Conservation (phyloP, 2,888 invertebrate genomes). For the Chydorus sphaericus region DNA sequence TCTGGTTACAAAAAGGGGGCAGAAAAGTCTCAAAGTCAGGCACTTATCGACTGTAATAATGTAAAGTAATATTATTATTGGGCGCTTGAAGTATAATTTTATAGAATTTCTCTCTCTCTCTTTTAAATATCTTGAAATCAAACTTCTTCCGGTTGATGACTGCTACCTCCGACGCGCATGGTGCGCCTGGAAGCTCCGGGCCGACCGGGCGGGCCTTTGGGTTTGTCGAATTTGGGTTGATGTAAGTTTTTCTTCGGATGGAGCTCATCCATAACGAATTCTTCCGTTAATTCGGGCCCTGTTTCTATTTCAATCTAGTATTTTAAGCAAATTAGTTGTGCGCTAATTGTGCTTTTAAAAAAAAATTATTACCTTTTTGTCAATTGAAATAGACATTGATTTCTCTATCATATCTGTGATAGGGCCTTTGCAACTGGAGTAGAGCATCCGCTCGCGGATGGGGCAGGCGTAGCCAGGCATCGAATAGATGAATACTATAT, state of each 20-base stretch:
- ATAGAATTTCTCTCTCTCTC: too few species aligned
- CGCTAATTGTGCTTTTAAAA: neutral
- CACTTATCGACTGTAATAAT: too few species aligned
- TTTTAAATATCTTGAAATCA: too few species aligned
- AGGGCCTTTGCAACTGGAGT: conserved; percentile 92
- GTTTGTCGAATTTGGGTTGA: conserved; percentile 85
- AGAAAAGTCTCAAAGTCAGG: neutral
- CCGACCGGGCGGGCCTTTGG: conserved; percentile 85
- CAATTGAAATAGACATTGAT: conserved; percentile 56
- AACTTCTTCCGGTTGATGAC: conserved; percentile 25
- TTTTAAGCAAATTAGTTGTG: conserved; percentile 20
- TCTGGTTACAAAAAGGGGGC: neutral
- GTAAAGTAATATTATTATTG: too few species aligned
- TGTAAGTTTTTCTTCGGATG: conserved; percentile 82
- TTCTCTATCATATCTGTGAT: conserved; percentile 65
- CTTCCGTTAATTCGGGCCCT: conserved; percentile 76
- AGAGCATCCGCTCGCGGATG: conserved; percentile 96
- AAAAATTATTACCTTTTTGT: conserved; percentile 57
- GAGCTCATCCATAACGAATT: conserved; percentile 78
- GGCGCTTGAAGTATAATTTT: too few species aligned
- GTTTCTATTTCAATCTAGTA: conserved; percentile 79
- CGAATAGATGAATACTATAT: conserved; percentile 87
- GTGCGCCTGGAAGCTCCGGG: too few species aligned
- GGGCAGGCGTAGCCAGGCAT: conserved; percentile 94
- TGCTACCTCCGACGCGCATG: too few species aligned